Evolutionary conservation across 2,113 vertebrate genomes (phyloP), one percentile per base, ranked within the genome.

Genomic region (Melanocharis versteri): DNA sequence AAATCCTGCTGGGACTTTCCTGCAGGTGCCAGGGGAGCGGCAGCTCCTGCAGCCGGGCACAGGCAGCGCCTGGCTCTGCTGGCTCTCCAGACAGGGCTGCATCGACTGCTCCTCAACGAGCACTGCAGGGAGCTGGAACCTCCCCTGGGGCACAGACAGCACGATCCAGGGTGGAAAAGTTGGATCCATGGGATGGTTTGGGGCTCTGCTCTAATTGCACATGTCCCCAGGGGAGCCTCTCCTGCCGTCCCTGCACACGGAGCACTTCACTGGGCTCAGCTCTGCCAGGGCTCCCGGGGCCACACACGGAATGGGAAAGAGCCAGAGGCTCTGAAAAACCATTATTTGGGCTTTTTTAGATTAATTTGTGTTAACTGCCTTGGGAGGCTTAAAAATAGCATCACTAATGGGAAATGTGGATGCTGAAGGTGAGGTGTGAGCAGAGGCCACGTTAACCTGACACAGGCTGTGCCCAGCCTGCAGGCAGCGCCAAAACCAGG

Each of bases 341-440:
- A 80, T 69, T 47, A 85, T 66, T 95, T 90, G 62, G 92, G 47
- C 6, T 86, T 44, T 77, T 90, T 91, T 30, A 72, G 88, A 86
- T 89, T 94, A 96, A 76, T 76, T 90, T n/a, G 84, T 85, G 80
- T 70, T 83, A 90, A 95, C 81, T 81, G 88, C 89, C 80, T 83
- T n/a, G 90, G 93, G 78, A 91, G 61, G 70, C 79, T 91, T 39
- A 17, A 90, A 95, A 93, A 90, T 95, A 95, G 93, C 92, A 35
- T 40, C 7, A 69, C 75, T 93, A 83, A 93, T 88, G 45, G 88
- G 83, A 65, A 88, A 56, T 2, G 1, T 26, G 82, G 45, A 57
- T 3, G 89, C 39, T 78, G 85, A 71, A 92, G 90, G 80, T 7
- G 62, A 89, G 40, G 40, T 15, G 57, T 10, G 72, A 89, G 91